Evolutionary conservation across 2,797 vertebrate genomes (phyloP).

Genomic region (Pteropus rufus): DNA sequence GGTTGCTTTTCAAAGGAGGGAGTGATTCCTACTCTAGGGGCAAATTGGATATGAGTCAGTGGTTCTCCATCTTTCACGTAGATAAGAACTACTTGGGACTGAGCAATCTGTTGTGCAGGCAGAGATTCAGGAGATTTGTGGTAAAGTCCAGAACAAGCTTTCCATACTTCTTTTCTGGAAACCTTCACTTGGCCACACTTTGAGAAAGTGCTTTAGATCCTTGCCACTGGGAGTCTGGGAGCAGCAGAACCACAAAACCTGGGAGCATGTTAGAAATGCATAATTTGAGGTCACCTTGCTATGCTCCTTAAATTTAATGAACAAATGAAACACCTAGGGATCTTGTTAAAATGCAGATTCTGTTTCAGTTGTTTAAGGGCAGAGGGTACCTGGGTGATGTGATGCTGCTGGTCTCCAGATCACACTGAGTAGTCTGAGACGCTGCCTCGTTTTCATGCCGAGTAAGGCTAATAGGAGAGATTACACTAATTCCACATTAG

Average conservation of each 20-base stretch:
- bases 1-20: background rate
- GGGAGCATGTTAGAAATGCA: background rate
- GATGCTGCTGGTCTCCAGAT: background rate
- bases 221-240: background rate
- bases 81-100: background rate
- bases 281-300: background rate
- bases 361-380: background rate
- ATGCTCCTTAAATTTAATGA: slow-evolving; percentile 7
- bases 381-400: background rate
- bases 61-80: background rate
- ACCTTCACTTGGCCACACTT: background rate
- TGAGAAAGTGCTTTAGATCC: background rate
- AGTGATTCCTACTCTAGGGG: background rate
- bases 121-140: background rate
- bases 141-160: background rate
- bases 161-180: background rate
- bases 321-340: background rate
- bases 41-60: background rate
- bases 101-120: background rate
- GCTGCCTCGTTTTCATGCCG: background rate
- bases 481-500: background rate
- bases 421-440: background rate
- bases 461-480: background rate
- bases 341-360: slow-evolving; percentile 17
- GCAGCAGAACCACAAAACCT: background rate